phyloP scores from a whole-genome alignment of 1,140 invertebrate genomes.

The Druon quercuslanigerum region DNA sequence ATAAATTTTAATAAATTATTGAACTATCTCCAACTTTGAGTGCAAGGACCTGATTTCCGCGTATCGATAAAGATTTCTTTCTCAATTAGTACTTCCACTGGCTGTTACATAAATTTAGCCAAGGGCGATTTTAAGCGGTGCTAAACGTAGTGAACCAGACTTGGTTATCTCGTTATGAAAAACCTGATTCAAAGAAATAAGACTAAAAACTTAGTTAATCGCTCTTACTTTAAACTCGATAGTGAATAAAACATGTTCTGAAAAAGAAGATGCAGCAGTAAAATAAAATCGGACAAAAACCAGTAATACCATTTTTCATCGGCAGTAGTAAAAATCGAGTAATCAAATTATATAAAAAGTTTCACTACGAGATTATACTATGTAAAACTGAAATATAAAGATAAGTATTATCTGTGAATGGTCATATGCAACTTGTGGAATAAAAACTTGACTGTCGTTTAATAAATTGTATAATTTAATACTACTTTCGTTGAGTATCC shows the following conservation, averaged over 20 bases:
- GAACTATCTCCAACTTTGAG: background rate
- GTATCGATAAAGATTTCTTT: slow-evolving; percentile 29
- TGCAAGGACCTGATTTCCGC: slow-evolving; percentile 15
- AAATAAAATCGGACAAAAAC: background rate
- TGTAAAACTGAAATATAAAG: no score
- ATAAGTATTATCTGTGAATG: no score
- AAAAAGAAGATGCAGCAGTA: background rate
- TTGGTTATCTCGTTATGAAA: slow-evolving; percentile 29
- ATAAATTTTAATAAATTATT: background rate
- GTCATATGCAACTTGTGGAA: no score
- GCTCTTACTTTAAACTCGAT: slow-evolving; percentile 10
- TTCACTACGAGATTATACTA: no score
- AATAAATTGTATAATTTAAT: slow-evolving; percentile 18
- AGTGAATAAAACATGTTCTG: slow-evolving; percentile 9
- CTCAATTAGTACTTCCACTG: slow-evolving; percentile 26
- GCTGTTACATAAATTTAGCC: slow-evolving; percentile 26
- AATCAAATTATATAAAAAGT: no score
- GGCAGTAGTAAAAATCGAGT: no score
- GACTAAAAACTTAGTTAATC: slow-evolving; percentile 28
- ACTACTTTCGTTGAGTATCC: slow-evolving; percentile 1
- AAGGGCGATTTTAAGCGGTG: slow-evolving; percentile 7
- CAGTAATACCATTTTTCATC: no score
- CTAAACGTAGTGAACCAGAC: slow-evolving; percentile 17
- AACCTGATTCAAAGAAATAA: slow-evolving; percentile 26
- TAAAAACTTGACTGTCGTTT: background rate